Percentiles rank a stretch among this genome's conserved stretches.
These are phyloP conservation scores for Noctua comes DNA, from an alignment of 2,888 invertebrate species.

Conservation along the genomic window DNA sequence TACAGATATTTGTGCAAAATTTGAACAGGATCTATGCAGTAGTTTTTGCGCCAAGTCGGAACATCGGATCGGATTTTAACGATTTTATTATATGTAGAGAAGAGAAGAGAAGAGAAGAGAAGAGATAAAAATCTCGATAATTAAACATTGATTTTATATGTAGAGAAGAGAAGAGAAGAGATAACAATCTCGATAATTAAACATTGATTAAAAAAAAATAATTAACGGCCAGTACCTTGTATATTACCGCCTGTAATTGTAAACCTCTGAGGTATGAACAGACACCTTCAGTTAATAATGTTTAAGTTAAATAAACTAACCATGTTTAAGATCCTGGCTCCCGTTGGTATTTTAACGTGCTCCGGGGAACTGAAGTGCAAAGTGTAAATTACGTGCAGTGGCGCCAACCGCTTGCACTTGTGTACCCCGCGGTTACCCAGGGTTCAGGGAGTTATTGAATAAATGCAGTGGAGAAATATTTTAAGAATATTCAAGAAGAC, in stretches of 20 bases:
- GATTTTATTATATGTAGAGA: no score
- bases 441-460: constrained; percentile 33
- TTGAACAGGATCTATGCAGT: no score
- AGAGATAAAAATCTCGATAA: no score
- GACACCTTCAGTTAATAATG: constrained; percentile 10
- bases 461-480: constrained; percentile 24
- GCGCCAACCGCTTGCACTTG: constrained; percentile 33
- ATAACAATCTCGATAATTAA: no score
- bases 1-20: no score
- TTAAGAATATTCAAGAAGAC: background rate
- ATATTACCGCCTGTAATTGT: background rate
- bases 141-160: no score
- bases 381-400: constrained; percentile 56
- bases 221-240: no score
- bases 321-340: constrained; percentile 36
- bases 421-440: constrained; percentile 12
- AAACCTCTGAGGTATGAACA: background rate
- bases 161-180: no score
- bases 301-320: constrained; percentile 40
- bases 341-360: constrained; percentile 43
- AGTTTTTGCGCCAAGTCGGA: no score
- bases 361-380: constrained; percentile 43
- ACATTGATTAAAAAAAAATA: no score
- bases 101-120: no score
- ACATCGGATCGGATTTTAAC: no score